Evolutionary conservation across 1,140 invertebrate species (phyloP), one percentile per base, ranked within the genome.

Genomic region (Propsilocerus akamusi): DNA sequence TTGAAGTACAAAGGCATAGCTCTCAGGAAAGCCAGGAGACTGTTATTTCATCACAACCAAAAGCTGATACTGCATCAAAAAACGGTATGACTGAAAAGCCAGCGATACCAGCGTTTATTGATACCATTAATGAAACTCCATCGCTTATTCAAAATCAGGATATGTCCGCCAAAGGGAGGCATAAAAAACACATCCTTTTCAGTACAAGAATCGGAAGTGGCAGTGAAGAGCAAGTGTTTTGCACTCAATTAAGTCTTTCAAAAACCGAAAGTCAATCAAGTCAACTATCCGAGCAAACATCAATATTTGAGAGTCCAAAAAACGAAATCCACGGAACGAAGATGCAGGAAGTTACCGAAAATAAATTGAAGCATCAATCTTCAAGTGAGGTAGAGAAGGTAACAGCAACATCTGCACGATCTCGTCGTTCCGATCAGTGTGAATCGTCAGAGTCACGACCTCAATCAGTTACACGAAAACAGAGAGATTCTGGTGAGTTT

Each of bases 251-350:
- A 46, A 68, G 66, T 53, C 62, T 68, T 53, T 68, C 67, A 3
- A 68, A 68, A 55, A 68, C 67, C 2, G 67, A 68, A 49, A 68
- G 67, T 51, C 62, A 66, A 41, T 68, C 61, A 22, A 68, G 67
- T 50, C 67, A 68, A 58, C 56, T 68, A 32, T 68, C 67, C 7
- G 67, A 68, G 55, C 59, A 65, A 49, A 52, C 52, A 24, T 57
- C 57, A 37, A 54, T 53, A 7, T 46, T 51, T 8, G 37, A 47
- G 5, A 54, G 52, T 23, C 50, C 56, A 10, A 53, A 49, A 25
- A 48, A 48, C 2, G 32, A 46, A 41, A 20, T 32, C 41, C 59
- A 60, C 1, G 58, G 55, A 46, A 49, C 22, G 26, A 25, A 49
- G 22, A 12, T 49, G 25, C 14, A 1, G 26, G 26, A 49, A 49